Evolutionary conservation across 2,797 vertebrate genomes (phyloP), one percentile per base, ranked within the genome.

Genomic region (Sphaeramia orbicularis): DNA sequence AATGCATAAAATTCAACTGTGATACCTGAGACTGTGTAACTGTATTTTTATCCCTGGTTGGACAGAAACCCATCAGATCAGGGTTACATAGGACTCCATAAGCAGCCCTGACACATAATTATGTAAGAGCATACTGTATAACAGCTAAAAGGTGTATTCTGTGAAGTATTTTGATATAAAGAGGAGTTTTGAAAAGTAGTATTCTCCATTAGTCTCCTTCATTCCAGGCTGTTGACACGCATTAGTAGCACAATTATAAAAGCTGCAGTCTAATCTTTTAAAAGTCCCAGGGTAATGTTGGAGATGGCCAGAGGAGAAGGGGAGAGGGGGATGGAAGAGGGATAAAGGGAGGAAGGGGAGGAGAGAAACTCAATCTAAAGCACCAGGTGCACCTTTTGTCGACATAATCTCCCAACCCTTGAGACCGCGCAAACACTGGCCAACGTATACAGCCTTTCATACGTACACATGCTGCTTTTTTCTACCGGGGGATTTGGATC

Each of bases 361-460:
- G 84, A 85, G 84, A 89, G 89, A 89, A 90, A 89, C 87, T 87
- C 87, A 92, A 90, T 91, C 90, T 91, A 90, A 91, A 91, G 88
- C 87, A 91, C 91, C 92, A 92, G 92, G 92, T 93, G 92, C 90
- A 91, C 86, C 91, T 91, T 92, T 91, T 92, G 91, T 93, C 86
- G 78, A 84, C 85, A 87, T 93, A 91, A 92, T 93, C 91, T 93
- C 89, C 78, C 74, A 80, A 86, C 91, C 90, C 92, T 91, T 71
- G 91, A 93, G 91, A 91, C 89, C 37, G 64, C 35, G 65, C 69
- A 21, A 84, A 79, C 84, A 82, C 83, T 69, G 82, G 85, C 86
- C 86, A 86, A 80, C 87, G 80, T 84, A 87, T 74, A 86, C 78
- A 81, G 82, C 79, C 84, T 82, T 86, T 86, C 83, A 87, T 83